Evolutionary conservation across 2,797 vertebrate species (phyloP), one percentile per base, ranked within the genome.

Genomic region (Gadopsis bispinosus): DNA sequence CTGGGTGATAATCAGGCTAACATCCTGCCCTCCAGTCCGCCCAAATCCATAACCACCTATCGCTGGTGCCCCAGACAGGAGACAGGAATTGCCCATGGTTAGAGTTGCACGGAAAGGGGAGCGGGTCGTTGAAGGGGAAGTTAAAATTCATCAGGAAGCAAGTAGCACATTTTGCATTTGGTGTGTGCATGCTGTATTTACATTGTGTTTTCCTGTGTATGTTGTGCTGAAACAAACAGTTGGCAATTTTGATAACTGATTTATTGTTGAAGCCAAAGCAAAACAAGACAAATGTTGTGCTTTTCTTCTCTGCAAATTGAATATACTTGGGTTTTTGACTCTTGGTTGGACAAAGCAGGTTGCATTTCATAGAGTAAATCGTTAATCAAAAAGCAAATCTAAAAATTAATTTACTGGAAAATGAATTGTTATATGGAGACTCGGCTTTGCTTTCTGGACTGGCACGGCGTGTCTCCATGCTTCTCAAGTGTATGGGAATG

Each of bases 71-170:
- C 73, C 83, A 82, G 87, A 88, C 85, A 35, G 79, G 87, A 86
- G 83, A 62, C 89, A 82, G 87, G 83, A 88, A 87, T 35, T 48
- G 79, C 85, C 77, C 75, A 6, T 58, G 90, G 80, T 75, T 37
- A 77, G 66, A 65, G 70, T 50, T 78, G 68, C 47, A n/a, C 56
- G 72, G 50, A 19, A 19, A n/a, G 14, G 22, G 58, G 26, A 61
- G 11, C 20, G 19, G 22, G 16, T 13, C 6, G 37, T 3, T 26
- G 33, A 12, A 43, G 48, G 26, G 20, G 61, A 66, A 45, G 79
- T 63, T 67, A 6, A 19, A 75, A 71, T 65, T 45, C 5, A 74
- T 65, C 19, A 51, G 59, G 29, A 69, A 70, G 71, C 16, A 39
- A 69, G 43, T 53, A 65, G 48, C 43, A 5, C 9, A 17, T 45